Conservation (phyloP, 2,888 invertebrate species). For the Cheilosia variabilis region DNA sequence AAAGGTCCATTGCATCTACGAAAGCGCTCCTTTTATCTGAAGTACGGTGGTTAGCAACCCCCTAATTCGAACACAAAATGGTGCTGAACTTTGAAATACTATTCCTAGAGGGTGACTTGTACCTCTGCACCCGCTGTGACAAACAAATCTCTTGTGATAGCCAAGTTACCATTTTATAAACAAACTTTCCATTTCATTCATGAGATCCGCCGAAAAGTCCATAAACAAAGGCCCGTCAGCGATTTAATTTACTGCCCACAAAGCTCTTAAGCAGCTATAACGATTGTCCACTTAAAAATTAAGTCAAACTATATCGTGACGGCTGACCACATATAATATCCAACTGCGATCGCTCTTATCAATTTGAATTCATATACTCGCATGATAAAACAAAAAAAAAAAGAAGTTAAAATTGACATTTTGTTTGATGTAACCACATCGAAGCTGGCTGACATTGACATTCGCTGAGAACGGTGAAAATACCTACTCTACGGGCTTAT, state of each 20-base stretch:
- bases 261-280: constrained; percentile 19
- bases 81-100: constrained; percentile 3
- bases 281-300: constrained; percentile 41
- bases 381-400: constrained; percentile 12
- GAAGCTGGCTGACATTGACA: constrained; percentile 24
- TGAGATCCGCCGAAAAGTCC: constrained; percentile 25
- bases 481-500: constrained; percentile 22
- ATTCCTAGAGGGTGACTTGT: constrained; percentile 8
- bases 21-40: constrained; percentile 20
- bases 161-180: constrained; percentile 10
- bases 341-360: constrained; percentile 14
- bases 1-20: constrained; percentile 56
- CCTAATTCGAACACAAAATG: constrained; percentile 53
- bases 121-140: not conserved
- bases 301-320: constrained; percentile 21
- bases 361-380: constrained; percentile 17
- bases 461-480: constrained; percentile 34
- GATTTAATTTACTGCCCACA: constrained; percentile 33
- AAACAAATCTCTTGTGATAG: not conserved
- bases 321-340: constrained; percentile 7
- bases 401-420: constrained; percentile 13
- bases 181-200: constrained; percentile 27
- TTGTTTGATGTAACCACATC: constrained; percentile 38
- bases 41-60: constrained; percentile 26
- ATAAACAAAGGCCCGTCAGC: constrained; percentile 18